A percentile compares a stretch with the other conserved stretches of the same genome.
Evolutionary conservation across 1,140 invertebrate species (phyloP).

Genomic region (Luehdorfia chinensis): DNA sequence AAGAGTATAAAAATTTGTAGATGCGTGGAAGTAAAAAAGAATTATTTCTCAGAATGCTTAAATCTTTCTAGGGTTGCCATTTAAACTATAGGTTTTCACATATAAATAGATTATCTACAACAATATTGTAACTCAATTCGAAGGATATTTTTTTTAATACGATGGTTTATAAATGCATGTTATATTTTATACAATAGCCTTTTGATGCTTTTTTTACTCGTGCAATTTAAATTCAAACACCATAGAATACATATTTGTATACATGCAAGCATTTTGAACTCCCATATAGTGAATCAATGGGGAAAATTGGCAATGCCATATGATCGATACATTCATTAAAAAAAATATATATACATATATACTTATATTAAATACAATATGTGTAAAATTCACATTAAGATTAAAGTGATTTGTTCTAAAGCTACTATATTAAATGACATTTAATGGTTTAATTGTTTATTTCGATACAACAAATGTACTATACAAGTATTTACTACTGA

Average conservation of each 20-base stretch:
- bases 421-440: neutral
- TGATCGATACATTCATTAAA: neutral
- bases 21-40: slow-evolving; percentile 1
- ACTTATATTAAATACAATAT: neutral
- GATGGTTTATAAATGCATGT: neutral
- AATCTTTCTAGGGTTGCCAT: slow-evolving; percentile 4
- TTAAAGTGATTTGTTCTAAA: neutral
- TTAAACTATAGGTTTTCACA: slow-evolving; percentile 3
- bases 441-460: neutral
- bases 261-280: neutral
- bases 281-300: neutral
- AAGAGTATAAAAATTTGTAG: slow-evolving; percentile 13
- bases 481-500: neutral
- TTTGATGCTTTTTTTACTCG: too few species aligned
- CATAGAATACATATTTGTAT: neutral
- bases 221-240: too few species aligned
- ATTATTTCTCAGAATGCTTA: neutral
- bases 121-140: neutral
- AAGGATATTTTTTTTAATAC: neutral
- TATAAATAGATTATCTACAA: slow-evolving; percentile 4
- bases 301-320: too few species aligned
- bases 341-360: neutral
- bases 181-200: neutral
- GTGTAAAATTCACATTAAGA: neutral
- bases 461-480: neutral